phyloP scores from a whole-genome alignment of 2,797 vertebrate species.

The Saxicola maurus region DNA sequence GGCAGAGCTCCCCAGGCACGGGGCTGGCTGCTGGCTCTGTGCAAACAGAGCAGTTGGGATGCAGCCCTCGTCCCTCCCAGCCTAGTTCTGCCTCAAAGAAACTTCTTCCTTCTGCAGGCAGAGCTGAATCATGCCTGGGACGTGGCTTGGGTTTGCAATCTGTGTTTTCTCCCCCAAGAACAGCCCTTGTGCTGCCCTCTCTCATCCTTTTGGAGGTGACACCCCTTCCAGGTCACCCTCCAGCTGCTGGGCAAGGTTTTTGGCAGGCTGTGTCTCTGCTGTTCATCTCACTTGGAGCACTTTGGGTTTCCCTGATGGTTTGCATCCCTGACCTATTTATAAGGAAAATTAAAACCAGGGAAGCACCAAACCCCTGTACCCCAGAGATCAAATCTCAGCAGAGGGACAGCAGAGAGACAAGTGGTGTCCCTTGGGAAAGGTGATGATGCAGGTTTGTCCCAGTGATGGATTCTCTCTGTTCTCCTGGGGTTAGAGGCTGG shows the following conservation, averaged over 20 bases:
- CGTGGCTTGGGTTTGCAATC: neutral
- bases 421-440: neutral
- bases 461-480: neutral
- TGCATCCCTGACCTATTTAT: neutral
- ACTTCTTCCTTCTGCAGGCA: neutral
- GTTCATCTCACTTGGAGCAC: neutral
- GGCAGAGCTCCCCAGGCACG: neutral
- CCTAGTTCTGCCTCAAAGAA: neutral
- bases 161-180: neutral
- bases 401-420: neutral
- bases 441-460: neutral
- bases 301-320: neutral
- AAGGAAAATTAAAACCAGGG: neutral
- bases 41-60: neutral
- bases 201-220: neutral
- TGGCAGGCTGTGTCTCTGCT: neutral
- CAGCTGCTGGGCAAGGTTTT: neutral
- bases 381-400: neutral
- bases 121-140: neutral
- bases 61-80: neutral
- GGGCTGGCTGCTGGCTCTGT: neutral
- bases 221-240: neutral
- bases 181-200: neutral
- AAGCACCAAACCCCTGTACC: neutral
- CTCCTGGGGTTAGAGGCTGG: neutral